Evolutionary conservation across 2,888 invertebrate genomes (phyloP).

Genomic region (Diabrotica balteata): DNA sequence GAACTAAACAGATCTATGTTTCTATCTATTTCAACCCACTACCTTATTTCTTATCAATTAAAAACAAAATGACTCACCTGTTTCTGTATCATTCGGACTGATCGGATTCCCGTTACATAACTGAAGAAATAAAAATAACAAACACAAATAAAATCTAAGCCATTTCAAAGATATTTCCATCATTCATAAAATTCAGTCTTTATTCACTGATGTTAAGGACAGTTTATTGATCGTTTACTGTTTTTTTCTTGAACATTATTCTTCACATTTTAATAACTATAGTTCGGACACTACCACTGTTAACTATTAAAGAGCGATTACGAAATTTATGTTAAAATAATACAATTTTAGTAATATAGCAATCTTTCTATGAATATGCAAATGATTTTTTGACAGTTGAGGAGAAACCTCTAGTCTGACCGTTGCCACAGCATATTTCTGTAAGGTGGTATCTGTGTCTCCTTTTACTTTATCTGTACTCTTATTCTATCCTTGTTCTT

Average conservation of each 20-base stretch:
- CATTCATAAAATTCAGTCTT: slow-evolving; percentile 35
- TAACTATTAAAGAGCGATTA: slow-evolving; percentile 12
- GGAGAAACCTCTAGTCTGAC: slow-evolving; percentile 7
- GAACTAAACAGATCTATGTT: too few species aligned
- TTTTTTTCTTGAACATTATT: slow-evolving; percentile 25
- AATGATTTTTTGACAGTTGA: slow-evolving; percentile 31
- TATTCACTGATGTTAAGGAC: slow-evolving; percentile 24
- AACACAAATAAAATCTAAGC: slow-evolving; percentile 52
- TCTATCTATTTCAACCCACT: slow-evolving; percentile 4
- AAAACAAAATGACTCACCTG: slow-evolving; percentile 56
- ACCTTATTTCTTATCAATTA: slow-evolving; percentile 22
- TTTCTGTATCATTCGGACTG: slow-evolving; percentile 55
- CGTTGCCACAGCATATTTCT: too few species aligned
- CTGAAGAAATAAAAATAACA: slow-evolving; percentile 52
- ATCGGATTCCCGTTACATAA: slow-evolving; percentile 60
- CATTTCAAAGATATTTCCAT: slow-evolving; percentile 56
- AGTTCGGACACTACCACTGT: slow-evolving; percentile 26
- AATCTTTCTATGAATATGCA: slow-evolving; percentile 25
- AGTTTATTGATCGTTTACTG: slow-evolving; percentile 33
- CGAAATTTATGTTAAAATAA: slow-evolving; percentile 17
- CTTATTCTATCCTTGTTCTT: too few species aligned
- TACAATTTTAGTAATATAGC: slow-evolving; percentile 19
- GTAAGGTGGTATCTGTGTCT: too few species aligned
- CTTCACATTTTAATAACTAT: slow-evolving; percentile 36
- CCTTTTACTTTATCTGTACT: too few species aligned